phyloP scores from a whole-genome alignment of 2,113 vertebrate genomes.

The Phrynocephalus versicolor region DNA sequence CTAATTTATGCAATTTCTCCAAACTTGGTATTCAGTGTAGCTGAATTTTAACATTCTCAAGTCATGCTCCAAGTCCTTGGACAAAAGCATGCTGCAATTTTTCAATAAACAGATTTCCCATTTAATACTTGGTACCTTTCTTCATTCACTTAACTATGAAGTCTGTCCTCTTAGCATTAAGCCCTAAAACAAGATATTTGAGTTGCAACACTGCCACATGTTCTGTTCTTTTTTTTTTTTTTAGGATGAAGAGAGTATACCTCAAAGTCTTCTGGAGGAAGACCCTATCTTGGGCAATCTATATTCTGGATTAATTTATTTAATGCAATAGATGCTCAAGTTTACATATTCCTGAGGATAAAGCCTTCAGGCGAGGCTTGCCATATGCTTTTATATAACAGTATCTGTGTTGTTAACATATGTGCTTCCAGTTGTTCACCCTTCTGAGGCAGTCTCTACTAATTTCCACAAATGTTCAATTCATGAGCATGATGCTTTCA shows the following conservation, averaged over 20 bases:
- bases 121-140: not conserved
- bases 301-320: not conserved
- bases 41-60: not conserved
- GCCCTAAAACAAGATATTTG: not conserved
- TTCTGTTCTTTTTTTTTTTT: not conserved
- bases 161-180: too few species aligned
- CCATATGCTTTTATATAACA: not conserved
- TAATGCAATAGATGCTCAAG: not conserved
- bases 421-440: not conserved
- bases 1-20: not conserved
- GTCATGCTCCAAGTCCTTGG: too few species aligned
- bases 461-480: not conserved
- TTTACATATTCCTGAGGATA: not conserved
- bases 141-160: not conserved
- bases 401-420: not conserved
- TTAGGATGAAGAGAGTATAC: not conserved
- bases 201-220: too few species aligned
- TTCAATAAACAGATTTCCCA: not conserved
- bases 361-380: too few species aligned
- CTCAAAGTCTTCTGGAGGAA: not conserved
- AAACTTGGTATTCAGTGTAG: not conserved
- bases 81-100: too few species aligned
- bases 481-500: not conserved
- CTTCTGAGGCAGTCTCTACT: not conserved
- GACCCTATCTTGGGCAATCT: not conserved